A percentile compares a stretch with the other conserved stretches of the same genome.
Conservation (phyloP, 2,113 vertebrate genomes). For the Numenius arquata region DNA sequence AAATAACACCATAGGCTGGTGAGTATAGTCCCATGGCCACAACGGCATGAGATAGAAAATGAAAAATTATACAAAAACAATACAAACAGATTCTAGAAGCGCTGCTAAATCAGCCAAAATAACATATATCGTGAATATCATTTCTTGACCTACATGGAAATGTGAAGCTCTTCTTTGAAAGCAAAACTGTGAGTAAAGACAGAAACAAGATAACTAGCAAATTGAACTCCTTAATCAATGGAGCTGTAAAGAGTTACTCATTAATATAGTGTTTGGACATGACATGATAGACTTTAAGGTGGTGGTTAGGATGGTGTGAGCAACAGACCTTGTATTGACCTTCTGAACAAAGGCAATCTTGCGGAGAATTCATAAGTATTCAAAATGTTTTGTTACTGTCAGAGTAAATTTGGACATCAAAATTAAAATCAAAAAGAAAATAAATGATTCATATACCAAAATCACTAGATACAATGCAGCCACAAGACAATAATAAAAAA, state of each 20-base stretch:
- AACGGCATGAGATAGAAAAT: not conserved
- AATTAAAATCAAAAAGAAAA: not conserved
- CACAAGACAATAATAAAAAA: not conserved
- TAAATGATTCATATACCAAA: not conserved
- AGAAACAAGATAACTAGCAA: not conserved
- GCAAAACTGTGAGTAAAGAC: not conserved
- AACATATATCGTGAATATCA: rapidly evolving
- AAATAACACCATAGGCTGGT: not conserved
- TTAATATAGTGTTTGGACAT: not conserved
- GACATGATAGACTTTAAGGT: not conserved
- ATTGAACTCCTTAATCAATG: not conserved
- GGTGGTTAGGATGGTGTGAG: not conserved
- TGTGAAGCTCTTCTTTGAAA: not conserved
- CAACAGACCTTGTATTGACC: not conserved
- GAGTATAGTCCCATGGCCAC: not conserved
- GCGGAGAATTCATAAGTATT: not conserved
- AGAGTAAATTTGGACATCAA: not conserved
- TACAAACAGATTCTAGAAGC: not conserved
- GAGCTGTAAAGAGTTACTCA: not conserved
- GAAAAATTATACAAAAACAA: not conserved
- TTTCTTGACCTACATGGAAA: not conserved
- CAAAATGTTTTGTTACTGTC: not conserved
- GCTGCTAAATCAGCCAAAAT: not conserved
- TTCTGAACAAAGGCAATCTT: not conserved
- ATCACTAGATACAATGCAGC: not conserved